Percentiles rank a stretch among this genome's conserved stretches.
Conservation (phyloP, 2,113 vertebrate species). For the Corythaixoides concolor region DNA sequence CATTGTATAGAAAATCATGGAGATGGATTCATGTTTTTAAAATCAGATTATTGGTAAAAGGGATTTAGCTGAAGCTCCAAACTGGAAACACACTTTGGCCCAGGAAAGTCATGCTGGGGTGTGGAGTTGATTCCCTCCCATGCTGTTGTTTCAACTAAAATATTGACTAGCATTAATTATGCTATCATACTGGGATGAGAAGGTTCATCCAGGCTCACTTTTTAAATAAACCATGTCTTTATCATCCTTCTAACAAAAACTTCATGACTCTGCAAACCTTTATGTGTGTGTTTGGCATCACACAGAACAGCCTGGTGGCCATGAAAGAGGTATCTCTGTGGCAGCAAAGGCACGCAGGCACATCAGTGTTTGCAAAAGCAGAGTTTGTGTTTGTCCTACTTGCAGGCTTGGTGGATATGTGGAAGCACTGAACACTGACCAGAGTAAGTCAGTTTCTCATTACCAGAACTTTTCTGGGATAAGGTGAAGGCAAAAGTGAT, state of each 20-base stretch:
- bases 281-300: neutral
- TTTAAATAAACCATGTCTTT: neutral
- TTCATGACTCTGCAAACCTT: neutral
- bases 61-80: neutral
- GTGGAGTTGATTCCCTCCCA: neutral
- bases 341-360: neutral
- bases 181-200: neutral
- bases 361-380: neutral
- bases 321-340: neutral
- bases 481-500: neutral
- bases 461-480: neutral
- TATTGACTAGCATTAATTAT: neutral
- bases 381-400: neutral
- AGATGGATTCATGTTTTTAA: neutral
- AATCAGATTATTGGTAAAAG: neutral
- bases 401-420: neutral
- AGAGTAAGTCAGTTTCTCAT: neutral
- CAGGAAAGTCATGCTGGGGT: neutral
- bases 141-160: neutral
- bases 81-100: neutral
- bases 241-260: neutral
- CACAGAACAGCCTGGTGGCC: neutral
- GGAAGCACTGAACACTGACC: neutral
- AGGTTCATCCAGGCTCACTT: neutral
- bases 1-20: neutral